Evolutionary conservation across 2,888 invertebrate species (phyloP).

Genomic region (Camptogramma bilineatum): DNA sequence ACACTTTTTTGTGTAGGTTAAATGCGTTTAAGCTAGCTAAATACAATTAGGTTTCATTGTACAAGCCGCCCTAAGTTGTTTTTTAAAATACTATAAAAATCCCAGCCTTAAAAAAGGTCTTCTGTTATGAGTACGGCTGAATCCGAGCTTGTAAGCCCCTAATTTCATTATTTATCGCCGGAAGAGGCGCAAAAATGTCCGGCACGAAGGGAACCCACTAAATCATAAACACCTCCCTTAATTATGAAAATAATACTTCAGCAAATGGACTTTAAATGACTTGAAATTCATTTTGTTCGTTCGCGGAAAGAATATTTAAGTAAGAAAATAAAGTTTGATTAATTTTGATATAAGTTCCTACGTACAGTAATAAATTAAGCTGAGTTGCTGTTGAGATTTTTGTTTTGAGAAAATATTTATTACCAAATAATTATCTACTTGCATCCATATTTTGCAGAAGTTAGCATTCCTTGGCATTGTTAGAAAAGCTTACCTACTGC

Average conservation of each 20-base stretch:
- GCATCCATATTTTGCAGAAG: too few species aligned
- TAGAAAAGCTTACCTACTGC: too few species aligned
- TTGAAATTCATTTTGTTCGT: slow-evolving; percentile 50
- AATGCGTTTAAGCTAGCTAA: too few species aligned
- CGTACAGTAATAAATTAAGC: neutral
- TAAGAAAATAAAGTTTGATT: slow-evolving; percentile 24
- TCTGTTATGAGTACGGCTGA: slow-evolving; percentile 29
- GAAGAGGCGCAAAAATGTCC: slow-evolving; percentile 63
- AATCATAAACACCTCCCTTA: slow-evolving; percentile 67
- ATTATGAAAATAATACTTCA: slow-evolving; percentile 74
- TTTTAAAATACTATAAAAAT: slow-evolving; percentile 3
- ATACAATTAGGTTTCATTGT: too few species aligned
- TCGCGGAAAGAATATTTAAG: slow-evolving; percentile 60
- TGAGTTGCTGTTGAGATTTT: neutral
- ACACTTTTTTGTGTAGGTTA: too few species aligned
- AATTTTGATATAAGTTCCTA: slow-evolving; percentile 13
- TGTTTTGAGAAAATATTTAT: too few species aligned
- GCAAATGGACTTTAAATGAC: slow-evolving; percentile 60
- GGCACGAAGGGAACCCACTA: slow-evolving; percentile 53
- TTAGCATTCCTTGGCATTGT: too few species aligned
- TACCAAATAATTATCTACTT: too few species aligned
- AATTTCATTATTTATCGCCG: slow-evolving; percentile 71
- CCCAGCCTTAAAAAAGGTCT: slow-evolving; percentile 17
- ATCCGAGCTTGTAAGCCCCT: slow-evolving; percentile 50
- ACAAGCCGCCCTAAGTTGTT: too few species aligned